phyloP scores from a whole-genome alignment of 2,113 vertebrate genomes.

The Dipodomys stephensi region DNA sequence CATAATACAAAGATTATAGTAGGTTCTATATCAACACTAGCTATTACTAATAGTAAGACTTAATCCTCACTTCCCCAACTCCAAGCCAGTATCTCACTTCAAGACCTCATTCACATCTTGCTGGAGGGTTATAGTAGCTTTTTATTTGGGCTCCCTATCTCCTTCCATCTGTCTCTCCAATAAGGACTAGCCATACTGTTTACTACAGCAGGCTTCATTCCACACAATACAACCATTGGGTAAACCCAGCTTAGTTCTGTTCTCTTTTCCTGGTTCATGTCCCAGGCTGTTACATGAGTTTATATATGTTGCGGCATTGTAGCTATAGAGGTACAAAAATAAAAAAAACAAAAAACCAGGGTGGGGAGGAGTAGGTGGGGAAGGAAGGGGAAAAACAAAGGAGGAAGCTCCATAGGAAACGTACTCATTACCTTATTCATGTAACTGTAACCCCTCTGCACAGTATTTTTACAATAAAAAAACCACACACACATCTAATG shows the following conservation, averaged over 20 bases:
- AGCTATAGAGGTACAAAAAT: not conserved
- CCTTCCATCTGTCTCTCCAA: not conserved
- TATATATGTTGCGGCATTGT: not conserved
- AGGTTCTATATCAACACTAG: no score
- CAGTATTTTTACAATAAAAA: no score
- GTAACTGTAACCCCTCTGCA: no score
- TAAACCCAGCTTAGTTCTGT: not conserved
- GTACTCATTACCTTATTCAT: no score
- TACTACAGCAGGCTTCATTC: no score
- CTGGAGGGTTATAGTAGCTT: not conserved
- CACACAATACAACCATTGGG: not conserved
- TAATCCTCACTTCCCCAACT: not conserved
- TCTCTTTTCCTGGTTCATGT: not conserved
- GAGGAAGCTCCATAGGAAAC: no score
- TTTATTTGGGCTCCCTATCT: not conserved
- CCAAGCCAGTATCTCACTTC: not conserved
- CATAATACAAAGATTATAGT: not conserved
- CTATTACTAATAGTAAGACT: not conserved
- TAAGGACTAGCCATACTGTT: not conserved
- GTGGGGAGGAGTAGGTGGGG: no score
- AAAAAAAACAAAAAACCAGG: no score
- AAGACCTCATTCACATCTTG: not conserved
- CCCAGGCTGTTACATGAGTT: not conserved
- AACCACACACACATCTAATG: no score
- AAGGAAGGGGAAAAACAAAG: no score